Conservation (phyloP, 2,113 vertebrate genomes). For the Indicator maculatus region DNA sequence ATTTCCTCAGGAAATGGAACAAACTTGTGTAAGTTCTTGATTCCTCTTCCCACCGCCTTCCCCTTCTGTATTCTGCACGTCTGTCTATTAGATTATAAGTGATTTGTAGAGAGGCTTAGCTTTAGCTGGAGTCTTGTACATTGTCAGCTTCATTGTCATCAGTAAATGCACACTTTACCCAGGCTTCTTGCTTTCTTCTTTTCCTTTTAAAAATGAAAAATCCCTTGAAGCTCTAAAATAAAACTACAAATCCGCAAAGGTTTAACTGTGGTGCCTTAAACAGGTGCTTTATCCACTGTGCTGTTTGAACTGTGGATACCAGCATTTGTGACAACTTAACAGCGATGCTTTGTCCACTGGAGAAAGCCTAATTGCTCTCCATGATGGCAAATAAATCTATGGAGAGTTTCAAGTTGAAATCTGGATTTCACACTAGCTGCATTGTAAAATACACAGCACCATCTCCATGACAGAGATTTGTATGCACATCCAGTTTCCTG, state of each 20-base stretch:
- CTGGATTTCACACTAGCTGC: slow-evolving; percentile 24
- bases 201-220: slow-evolving; percentile 53
- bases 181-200: slow-evolving; percentile 47
- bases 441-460: neutral
- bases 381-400: slow-evolving; percentile 55
- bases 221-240: slow-evolving; percentile 50
- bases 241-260: slow-evolving; percentile 42
- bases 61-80: neutral
- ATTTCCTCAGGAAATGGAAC: slow-evolving; percentile 62
- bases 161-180: slow-evolving; percentile 28
- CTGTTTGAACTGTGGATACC: slow-evolving; percentile 20
- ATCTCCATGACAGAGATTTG: neutral
- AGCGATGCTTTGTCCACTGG: slow-evolving; percentile 17
- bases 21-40: slow-evolving; percentile 35
- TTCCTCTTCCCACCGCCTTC: neutral
- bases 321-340: slow-evolving; percentile 3
- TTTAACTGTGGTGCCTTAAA: slow-evolving; percentile 23
- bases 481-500: neutral
- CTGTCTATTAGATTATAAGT: slow-evolving; percentile 46
- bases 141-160: slow-evolving; percentile 30
- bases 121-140: slow-evolving; percentile 6
- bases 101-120: slow-evolving; percentile 44
- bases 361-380: slow-evolving; percentile 69
- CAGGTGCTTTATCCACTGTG: slow-evolving; percentile 27
- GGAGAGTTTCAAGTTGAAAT: slow-evolving; percentile 60